Evolutionary conservation across 53 echinoderm and acorn worm species (phyloP).

Genomic region (Holothuria leucospilota): DNA sequence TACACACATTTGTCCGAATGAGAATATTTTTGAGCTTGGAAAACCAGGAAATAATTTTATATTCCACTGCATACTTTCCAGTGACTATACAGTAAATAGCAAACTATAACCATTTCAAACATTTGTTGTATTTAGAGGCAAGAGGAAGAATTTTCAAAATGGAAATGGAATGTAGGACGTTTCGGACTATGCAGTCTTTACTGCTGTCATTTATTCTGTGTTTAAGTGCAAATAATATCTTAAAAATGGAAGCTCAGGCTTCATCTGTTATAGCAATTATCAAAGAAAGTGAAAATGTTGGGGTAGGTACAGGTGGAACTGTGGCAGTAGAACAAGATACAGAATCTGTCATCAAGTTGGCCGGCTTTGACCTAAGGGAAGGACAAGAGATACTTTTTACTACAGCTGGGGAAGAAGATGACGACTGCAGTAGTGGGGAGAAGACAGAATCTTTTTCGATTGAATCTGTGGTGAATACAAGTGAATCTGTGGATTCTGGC

Average conservation of each 20-base stretch:
- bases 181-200: background rate
- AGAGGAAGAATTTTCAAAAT: background rate
- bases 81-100: too few relatives aligned
- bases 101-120: too few relatives aligned
- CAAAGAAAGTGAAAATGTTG: slow-evolving; percentile 41
- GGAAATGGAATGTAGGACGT: slow-evolving; percentile 32
- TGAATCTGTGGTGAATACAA: background rate
- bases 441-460: slow-evolving; percentile 35
- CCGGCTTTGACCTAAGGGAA: slow-evolving; percentile 56
- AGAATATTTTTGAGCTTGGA: too few relatives aligned
- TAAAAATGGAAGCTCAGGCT: background rate
- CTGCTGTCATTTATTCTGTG: background rate
- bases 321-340: slow-evolving; percentile 51
- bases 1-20: too few relatives aligned
- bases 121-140: too few relatives aligned
- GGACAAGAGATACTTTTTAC: slow-evolving; percentile 65
- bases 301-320: slow-evolving; percentile 45
- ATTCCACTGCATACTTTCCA: too few relatives aligned
- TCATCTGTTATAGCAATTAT: slow-evolving; percentile 59
- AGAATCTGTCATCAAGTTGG: slow-evolving; percentile 42
- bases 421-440: slow-evolving; percentile 48
- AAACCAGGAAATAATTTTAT: too few relatives aligned
- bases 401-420: slow-evolving; percentile 23
- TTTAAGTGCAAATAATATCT: background rate
- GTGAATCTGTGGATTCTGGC: background rate